Base-by-base conservation (phyloP, 2,797 vertebrate species). In the Enteromius trimaculatus region DNA sequence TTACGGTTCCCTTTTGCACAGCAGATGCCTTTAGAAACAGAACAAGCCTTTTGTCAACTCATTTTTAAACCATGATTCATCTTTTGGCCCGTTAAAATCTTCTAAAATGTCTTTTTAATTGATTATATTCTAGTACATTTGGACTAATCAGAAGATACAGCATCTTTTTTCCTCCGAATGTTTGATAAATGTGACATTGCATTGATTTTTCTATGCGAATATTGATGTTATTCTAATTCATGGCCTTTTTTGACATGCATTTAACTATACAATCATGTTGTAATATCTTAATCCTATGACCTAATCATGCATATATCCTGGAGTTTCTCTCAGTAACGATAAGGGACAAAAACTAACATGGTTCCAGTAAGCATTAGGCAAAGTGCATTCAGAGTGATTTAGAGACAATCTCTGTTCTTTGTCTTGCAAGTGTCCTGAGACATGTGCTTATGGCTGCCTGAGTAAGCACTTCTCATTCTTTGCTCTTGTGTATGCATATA, bases 291-390 rank as follows among this genome's bases (percentile, higher is more conserved):
- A 53, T 76, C 74, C 86, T 72, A 80, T 51, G 29, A 39, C 21
- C 58, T 79, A 81, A 88, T 87, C 23, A 75, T 65, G 82, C 77
- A 16, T 84, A 79, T 85, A 82, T 86, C 84, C 85, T 84, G 75
- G 78, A 77, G 47, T 79, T 78, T 85, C 74, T 83, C 74, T 71
- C 66, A 37, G 80, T 78, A 58, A 83, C 64, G 47, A 47, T 81
- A 19, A 51, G 42, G 31, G 83, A 69, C 37, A 71, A 10, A 31
- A 80, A 53, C 55, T 79, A 86, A 71, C 72, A 78, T 72, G 64
- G 34, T 51, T 65, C 23, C 23, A 65, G 68, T 70, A 72, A 72
- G 65, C 51, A 60, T 83, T 83, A 26, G 60, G 60, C 26, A 39
- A 39, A 39, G 37, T 62, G 60, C 26, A 62, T 62, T 62, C 11